Conservation (phyloP, 2,113 vertebrate species). For the Cephalopholis sonnerati region DNA sequence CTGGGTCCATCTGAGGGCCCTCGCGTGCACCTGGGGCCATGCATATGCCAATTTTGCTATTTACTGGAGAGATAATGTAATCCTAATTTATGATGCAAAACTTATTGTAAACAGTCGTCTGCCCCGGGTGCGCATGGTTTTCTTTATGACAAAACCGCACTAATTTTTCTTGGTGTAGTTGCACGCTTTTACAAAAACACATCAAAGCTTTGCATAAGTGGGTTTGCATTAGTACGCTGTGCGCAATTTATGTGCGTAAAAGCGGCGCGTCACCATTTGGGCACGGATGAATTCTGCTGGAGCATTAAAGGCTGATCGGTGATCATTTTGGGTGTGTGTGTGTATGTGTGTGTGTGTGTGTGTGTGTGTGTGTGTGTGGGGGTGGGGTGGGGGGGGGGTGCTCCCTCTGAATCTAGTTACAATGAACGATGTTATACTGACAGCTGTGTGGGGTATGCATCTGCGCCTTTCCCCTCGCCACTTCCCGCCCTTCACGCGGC, state of each 20-base stretch:
- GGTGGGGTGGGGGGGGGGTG: conserved; percentile 76
- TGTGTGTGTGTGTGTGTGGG: background rate
- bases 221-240: conserved; percentile 56
- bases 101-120: conserved; percentile 65
- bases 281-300: conserved; percentile 51
- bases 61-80: conserved; percentile 65
- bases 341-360: background rate
- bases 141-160: conserved; percentile 64
- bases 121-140: conserved; percentile 46
- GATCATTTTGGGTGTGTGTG: conserved; percentile 22
- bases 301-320: conserved; percentile 52
- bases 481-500: conserved; percentile 74
- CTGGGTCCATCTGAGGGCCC: conserved; percentile 63
- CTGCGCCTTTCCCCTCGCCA: conserved; percentile 76
- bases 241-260: conserved; percentile 71
- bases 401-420: conserved; percentile 85
- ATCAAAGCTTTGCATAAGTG: conserved; percentile 66
- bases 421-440: conserved; percentile 77
- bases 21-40: conserved; percentile 70
- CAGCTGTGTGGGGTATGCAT: conserved; percentile 87
- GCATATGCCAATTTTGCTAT: conserved; percentile 74
- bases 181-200: conserved; percentile 56
- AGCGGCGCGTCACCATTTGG: conserved; percentile 49
- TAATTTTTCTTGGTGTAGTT: conserved; percentile 52
- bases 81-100: conserved; percentile 70